Conservation (phyloP, 2,888 invertebrate species). For the Strigamia transsilvanica region DNA sequence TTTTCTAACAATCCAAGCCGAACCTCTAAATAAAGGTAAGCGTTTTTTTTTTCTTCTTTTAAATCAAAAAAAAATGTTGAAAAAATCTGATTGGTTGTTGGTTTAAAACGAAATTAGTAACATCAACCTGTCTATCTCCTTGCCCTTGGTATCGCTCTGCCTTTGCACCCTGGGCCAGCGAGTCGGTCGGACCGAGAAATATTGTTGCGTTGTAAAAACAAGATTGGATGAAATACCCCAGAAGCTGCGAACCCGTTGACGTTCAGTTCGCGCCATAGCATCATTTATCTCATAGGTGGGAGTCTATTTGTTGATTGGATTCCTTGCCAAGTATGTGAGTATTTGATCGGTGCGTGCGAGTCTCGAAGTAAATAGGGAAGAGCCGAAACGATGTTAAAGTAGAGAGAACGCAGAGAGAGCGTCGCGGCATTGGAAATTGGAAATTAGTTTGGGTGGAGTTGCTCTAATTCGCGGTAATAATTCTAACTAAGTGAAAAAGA, state of each 20-base stretch:
- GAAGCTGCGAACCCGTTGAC: neutral
- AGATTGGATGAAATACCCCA: neutral
- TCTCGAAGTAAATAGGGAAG: neutral
- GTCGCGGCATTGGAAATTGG: neutral
- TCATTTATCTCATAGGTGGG: neutral
- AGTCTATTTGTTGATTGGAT: neutral
- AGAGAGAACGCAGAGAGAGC: neutral
- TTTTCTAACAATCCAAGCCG: neutral
- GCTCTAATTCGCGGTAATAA: neutral
- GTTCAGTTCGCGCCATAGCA: neutral
- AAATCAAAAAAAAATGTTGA: neutral
- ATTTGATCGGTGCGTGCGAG: neutral
- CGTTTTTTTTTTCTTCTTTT: too few relatives aligned
- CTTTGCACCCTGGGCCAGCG: neutral
- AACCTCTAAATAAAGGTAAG: conserved; percentile 32
- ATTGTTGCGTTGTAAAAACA: conserved; percentile 11
- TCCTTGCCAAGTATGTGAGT: neutral
- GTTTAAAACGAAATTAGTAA: conserved; percentile 17
- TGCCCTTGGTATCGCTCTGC: neutral
- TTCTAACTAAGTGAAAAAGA: too few relatives aligned
- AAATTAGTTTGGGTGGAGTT: conserved; percentile 6
- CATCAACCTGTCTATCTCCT: conserved; percentile 18
- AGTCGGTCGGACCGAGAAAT: neutral
- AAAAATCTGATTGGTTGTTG: neutral
- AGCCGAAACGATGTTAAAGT: neutral